A percentile compares a stretch with the other conserved stretches of the same genome.
phyloP scores from a whole-genome alignment of 2,797 vertebrate genomes.

The Mus minutoides region DNA sequence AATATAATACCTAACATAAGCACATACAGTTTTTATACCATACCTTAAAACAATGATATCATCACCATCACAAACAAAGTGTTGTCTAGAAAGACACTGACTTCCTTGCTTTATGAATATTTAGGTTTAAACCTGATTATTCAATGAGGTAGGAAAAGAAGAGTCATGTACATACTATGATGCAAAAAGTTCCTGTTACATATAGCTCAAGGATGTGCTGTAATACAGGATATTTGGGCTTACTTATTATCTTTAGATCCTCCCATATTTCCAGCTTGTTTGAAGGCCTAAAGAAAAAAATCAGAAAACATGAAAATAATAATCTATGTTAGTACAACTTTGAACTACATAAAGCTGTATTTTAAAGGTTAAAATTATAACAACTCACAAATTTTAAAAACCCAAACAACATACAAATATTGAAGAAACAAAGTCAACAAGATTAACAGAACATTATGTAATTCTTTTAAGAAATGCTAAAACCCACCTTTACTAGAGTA shows the following conservation, averaged over 20 bases:
- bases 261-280: slow-evolving; percentile 99
- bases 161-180: not conserved
- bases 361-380: not conserved
- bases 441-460: not conserved
- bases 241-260: slow-evolving; percentile 98
- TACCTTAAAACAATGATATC: not conserved
- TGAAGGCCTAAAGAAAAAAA: slow-evolving; percentile 89
- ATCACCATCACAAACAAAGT: not conserved
- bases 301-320: slow-evolving; percentile 12
- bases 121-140: not conserved
- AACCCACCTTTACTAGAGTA: not conserved
- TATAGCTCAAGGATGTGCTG: slow-evolving; percentile 6
- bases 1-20: not conserved
- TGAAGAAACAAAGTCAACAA: slow-evolving; percentile 14
- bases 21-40: not conserved
- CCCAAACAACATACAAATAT: not conserved
- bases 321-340: slow-evolving; percentile 63
- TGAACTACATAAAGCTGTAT: not conserved
- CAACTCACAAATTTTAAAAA: not conserved
- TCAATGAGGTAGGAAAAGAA: not conserved
- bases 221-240: slow-evolving; percentile 79
- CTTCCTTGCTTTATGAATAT: not conserved
- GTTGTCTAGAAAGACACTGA: not conserved
- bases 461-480: not conserved
- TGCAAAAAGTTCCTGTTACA: slow-evolving; percentile 20